These are phyloP conservation scores for Zoroaster sp. DNA, from an alignment of 53 echinoderm and acorn worm genomes.

Conservation along the genomic window DNA sequence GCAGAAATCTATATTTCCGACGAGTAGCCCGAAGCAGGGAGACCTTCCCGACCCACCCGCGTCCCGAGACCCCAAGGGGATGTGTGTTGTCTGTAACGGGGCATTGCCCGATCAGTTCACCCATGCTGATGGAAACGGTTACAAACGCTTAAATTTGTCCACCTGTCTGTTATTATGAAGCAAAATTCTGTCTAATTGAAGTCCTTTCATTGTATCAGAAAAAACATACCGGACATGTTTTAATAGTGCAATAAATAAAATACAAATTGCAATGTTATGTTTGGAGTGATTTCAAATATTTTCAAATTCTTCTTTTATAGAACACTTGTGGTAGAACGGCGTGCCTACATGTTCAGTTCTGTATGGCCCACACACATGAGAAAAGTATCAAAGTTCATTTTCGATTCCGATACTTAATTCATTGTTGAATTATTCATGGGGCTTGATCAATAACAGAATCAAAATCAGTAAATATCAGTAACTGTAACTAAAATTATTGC, in stretches of 20 bases:
- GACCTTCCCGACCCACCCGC: slow-evolving; percentile 28
- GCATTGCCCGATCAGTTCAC: slow-evolving; percentile 36
- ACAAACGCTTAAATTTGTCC: slow-evolving; percentile 2
- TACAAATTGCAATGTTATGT: background rate
- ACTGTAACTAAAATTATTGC: too few species aligned
- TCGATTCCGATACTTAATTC: too few species aligned
- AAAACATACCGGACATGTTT: background rate
- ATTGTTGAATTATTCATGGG: too few species aligned
- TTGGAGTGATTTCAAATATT: background rate
- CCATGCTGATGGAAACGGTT: slow-evolving; percentile 40
- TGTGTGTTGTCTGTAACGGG: slow-evolving; percentile 38
- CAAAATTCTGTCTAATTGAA: slow-evolving; percentile 42
- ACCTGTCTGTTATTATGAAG: slow-evolving; percentile 33
- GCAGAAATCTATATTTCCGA: slow-evolving; percentile 76
- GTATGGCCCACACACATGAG: too few species aligned
- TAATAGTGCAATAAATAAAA: background rate
- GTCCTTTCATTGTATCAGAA: background rate
- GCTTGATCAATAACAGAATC: too few species aligned
- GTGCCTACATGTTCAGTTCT: too few species aligned
- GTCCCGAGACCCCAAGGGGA: slow-evolving; percentile 6
- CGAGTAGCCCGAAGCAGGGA: slow-evolving; percentile 53
- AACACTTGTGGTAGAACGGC: too few species aligned
- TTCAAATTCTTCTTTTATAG: background rate
- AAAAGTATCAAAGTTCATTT: too few species aligned
- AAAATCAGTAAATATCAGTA: too few species aligned